A percentile compares a stretch with the other conserved stretches of the same genome.
These are phyloP conservation scores for Rhincodon typus DNA, from an alignment of 2,797 vertebrate genomes.

Conservation along the genomic window DNA sequence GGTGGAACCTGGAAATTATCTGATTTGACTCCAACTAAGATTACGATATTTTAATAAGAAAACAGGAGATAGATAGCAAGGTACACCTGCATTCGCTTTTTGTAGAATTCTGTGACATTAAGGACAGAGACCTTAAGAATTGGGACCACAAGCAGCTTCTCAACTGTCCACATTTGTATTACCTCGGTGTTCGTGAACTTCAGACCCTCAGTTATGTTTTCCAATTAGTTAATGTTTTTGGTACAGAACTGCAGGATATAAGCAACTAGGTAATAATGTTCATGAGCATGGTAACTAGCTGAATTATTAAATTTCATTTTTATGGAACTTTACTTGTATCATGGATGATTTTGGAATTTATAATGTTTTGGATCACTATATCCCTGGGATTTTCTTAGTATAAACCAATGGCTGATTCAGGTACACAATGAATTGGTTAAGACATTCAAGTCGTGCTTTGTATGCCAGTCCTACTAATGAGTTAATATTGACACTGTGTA, in stretches of 20 bases:
- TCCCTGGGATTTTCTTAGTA: not conserved
- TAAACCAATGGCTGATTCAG: not conserved
- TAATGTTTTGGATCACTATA: not conserved
- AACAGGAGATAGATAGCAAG: not conserved
- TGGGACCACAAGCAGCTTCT: not conserved
- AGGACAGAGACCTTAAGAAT: not conserved
- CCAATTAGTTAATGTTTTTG: not conserved
- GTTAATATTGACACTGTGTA: not conserved
- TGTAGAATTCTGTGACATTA: not conserved
- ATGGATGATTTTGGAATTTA: not conserved
- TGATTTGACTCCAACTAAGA: not conserved
- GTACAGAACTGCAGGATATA: not conserved
- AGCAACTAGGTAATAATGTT: not conserved
- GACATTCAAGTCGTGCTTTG: too few relatives aligned
- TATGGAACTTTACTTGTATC: not conserved
- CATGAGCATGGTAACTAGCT: not conserved
- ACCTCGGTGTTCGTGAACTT: not conserved
- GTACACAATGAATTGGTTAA: not conserved
- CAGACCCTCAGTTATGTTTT: not conserved
- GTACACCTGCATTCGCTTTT: not conserved
- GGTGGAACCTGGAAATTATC: not conserved
- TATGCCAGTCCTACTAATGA: not conserved
- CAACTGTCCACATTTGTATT: not conserved
- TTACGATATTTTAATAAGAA: not conserved
- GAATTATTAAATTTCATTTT: not conserved